Evolutionary conservation across 2,113 vertebrate species (phyloP).

Genomic region (Phainopepla nitens): DNA sequence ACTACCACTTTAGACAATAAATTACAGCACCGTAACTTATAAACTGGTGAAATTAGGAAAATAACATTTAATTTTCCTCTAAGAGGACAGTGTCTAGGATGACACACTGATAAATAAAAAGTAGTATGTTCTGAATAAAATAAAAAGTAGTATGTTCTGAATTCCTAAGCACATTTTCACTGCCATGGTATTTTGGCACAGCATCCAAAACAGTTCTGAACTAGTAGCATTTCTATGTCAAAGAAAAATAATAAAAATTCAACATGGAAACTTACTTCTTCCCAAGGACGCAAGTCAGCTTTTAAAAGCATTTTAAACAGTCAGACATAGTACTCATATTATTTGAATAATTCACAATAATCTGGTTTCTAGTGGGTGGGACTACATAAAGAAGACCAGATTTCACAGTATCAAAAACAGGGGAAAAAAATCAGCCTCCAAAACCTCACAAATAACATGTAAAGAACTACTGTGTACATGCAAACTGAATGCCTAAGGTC

Average conservation of each 20-base stretch:
- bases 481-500: neutral
- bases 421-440: neutral
- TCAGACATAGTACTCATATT: neutral
- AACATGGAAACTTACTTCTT: neutral
- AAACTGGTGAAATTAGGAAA: neutral
- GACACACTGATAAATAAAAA: neutral
- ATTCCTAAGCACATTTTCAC: neutral
- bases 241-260: neutral
- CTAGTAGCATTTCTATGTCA: neutral
- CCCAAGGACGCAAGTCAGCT: neutral
- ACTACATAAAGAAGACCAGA: neutral
- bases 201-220: neutral
- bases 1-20: neutral
- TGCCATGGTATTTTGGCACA: neutral
- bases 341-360: neutral
- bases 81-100: neutral
- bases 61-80: neutral
- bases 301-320: neutral
- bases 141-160: neutral
- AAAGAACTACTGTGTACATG: neutral
- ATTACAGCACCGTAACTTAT: neutral
- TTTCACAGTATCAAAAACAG: neutral
- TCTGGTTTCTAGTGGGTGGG: neutral
- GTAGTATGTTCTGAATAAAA: neutral
- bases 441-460: neutral